Percentiles rank a stretch among this genome's conserved stretches.
Evolutionary conservation across 2,888 invertebrate genomes (phyloP).

Genomic region (Ecliptopera silaceata): DNA sequence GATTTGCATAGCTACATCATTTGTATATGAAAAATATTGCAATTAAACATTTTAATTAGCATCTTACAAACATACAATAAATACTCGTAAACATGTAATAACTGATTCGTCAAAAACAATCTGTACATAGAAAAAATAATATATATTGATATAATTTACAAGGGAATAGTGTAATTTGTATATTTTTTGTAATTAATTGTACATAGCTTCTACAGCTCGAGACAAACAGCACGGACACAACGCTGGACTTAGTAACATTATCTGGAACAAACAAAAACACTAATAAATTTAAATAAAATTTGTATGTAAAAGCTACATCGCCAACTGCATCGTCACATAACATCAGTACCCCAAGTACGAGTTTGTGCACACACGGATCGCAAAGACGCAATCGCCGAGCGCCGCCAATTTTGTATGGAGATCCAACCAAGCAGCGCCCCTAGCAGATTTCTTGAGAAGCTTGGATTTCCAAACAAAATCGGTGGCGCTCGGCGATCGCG

Average conservation of each 20-base stretch:
- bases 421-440: no score
- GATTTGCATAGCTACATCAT: slow-evolving; percentile 11
- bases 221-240: slow-evolving; percentile 43
- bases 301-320: slow-evolving; percentile 20
- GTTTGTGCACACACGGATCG: no score
- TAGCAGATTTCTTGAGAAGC: no score
- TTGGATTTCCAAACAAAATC: no score
- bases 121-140: slow-evolving; percentile 56
- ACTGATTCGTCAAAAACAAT: slow-evolving; percentile 45
- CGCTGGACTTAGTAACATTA: slow-evolving; percentile 59
- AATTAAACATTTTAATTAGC: slow-evolving; percentile 47
- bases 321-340: slow-evolving; percentile 43
- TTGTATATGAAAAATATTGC: slow-evolving; percentile 28
- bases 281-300: background rate
- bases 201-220: slow-evolving; percentile 57
- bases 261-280: slow-evolving; percentile 51
- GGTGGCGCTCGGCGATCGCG: no score
- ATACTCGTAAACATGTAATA: slow-evolving; percentile 44
- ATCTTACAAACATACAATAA: slow-evolving; percentile 47
- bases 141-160: slow-evolving; percentile 37
- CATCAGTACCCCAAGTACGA: no score
- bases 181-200: slow-evolving; percentile 53
- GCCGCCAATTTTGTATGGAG: no score
- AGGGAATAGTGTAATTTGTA: slow-evolving; percentile 30
- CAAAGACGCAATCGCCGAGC: no score